phyloP scores from a whole-genome alignment of 2,113 vertebrate genomes.

The Elachura formosa region DNA sequence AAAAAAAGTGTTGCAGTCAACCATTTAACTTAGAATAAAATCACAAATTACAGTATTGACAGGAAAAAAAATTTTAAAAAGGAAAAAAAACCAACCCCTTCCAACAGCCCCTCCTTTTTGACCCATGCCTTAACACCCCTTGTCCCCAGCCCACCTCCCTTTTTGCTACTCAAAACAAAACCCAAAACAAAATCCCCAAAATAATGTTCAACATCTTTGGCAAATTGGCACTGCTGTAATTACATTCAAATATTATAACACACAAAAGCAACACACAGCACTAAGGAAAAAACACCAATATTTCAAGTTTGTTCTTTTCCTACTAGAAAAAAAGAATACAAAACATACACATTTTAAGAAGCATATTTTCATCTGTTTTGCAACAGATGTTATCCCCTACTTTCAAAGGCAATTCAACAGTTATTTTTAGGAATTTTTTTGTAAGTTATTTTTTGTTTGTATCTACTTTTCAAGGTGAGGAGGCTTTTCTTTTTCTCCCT shows the following conservation, averaged over 20 bases:
- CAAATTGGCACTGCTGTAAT: slow-evolving; percentile 99
- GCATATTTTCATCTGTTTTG: slow-evolving; percentile 82
- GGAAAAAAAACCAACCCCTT: slow-evolving; percentile 64
- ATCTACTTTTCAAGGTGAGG: not conserved
- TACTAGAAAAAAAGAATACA: slow-evolving; percentile 99
- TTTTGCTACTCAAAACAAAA: slow-evolving; percentile 43
- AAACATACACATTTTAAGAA: slow-evolving; percentile 99
- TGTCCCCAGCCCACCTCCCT: slow-evolving; percentile 42
- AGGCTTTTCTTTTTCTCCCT: slow-evolving; percentile 46
- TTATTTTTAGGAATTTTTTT: slow-evolving; percentile 25
- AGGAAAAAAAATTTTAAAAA: slow-evolving; percentile 31
- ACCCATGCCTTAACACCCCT: slow-evolving; percentile 50
- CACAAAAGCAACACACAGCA: slow-evolving; percentile 92
- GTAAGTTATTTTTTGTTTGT: not conserved
- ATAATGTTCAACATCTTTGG: slow-evolving; percentile 96
- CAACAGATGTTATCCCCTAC: slow-evolving; percentile 78
- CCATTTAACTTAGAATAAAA: slow-evolving; percentile 90
- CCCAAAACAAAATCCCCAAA: slow-evolving; percentile 61
- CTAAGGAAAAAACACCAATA: slow-evolving; percentile 93
- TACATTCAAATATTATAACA: slow-evolving; percentile 99
- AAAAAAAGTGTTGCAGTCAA: slow-evolving; percentile 85
- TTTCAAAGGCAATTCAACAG: slow-evolving; percentile 90
- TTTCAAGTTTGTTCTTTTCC: slow-evolving; percentile 84
- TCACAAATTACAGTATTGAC: slow-evolving; percentile 76
- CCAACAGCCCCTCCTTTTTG: slow-evolving; percentile 42